A percentile compares a stretch with the other conserved stretches of the same genome.
These are phyloP conservation scores for Babyrousa celebensis DNA, from an alignment of 2,797 vertebrate species.

Conservation along the genomic window DNA sequence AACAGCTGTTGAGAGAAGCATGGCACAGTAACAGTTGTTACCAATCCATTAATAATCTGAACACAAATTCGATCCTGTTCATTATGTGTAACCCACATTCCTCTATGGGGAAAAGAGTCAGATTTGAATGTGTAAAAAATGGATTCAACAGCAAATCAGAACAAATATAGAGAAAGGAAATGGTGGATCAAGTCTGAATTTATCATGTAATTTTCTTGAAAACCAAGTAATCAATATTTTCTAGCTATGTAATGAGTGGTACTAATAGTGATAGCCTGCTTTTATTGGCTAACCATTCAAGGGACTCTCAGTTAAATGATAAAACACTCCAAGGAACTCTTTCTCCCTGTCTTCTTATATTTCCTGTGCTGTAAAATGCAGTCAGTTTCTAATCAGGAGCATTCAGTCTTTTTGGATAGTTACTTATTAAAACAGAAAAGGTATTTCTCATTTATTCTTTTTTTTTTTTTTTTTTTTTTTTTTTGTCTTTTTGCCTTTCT, in stretches of 20 bases:
- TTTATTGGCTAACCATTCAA: slow-evolving; percentile 81
- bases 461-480: no score
- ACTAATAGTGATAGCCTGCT: slow-evolving; percentile 80
- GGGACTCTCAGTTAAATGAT: slow-evolving; percentile 69
- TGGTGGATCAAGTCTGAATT: slow-evolving; percentile 82
- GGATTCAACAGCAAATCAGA: slow-evolving; percentile 82
- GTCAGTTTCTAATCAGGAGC: slow-evolving; percentile 17
- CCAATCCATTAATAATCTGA: slow-evolving; percentile 89
- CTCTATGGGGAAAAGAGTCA: slow-evolving; percentile 84
- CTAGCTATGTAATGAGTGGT: slow-evolving; percentile 83
- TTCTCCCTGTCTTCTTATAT: background rate
- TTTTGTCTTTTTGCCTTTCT: no score
- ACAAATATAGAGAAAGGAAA: slow-evolving; percentile 84
- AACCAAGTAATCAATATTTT: slow-evolving; percentile 89
- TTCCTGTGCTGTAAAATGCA: slow-evolving; percentile 14
- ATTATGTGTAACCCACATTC: slow-evolving; percentile 86
- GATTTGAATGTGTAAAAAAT: slow-evolving; percentile 87
- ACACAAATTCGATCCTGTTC: slow-evolving; percentile 86
- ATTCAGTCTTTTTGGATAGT: slow-evolving; percentile 9
- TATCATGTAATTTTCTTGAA: slow-evolving; percentile 87
- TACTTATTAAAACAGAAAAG: slow-evolving; percentile 28
- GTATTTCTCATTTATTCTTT: background rate
- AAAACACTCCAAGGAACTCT: slow-evolving; percentile 41
- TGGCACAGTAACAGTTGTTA: slow-evolving; percentile 87
- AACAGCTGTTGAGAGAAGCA: slow-evolving; percentile 90